Evolutionary conservation across 2,797 vertebrate species (phyloP).

Genomic region (Pangasius mekongensis): DNA sequence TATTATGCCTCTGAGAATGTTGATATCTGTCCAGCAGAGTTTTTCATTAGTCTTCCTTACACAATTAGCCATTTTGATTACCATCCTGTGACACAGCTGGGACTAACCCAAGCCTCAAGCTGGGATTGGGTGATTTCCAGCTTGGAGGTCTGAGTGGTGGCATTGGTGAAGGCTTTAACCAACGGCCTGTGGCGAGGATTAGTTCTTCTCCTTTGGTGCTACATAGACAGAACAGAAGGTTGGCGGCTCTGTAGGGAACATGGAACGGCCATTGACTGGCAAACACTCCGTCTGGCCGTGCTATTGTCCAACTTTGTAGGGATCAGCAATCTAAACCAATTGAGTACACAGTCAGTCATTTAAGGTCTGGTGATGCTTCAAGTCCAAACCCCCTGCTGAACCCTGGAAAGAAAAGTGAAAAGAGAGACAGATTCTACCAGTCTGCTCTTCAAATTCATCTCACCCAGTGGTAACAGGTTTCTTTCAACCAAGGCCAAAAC

Average conservation of each 20-base stretch:
- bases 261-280: neutral
- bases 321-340: conserved; percentile 4
- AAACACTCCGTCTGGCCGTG: conserved; percentile 29
- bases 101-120: conserved; percentile 24
- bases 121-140: conserved; percentile 30
- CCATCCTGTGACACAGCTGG: conserved; percentile 16
- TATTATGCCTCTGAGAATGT: neutral
- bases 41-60: conserved; percentile 36
- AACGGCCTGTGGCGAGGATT: conserved; percentile 25
- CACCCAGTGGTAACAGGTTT: neutral
- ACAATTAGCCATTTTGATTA: conserved; percentile 32
- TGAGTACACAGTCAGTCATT: conserved; percentile 1
- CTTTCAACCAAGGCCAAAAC: neutral
- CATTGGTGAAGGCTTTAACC: conserved; percentile 32
- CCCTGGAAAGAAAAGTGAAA: neutral
- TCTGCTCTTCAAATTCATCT: conserved; percentile 10
- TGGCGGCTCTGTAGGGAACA: conserved; percentile 18
- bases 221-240: conserved; percentile 44
- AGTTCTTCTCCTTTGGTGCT: conserved; percentile 15
- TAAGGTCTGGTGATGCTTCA: conserved; percentile 23
- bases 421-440: conserved; percentile 5
- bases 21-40: conserved; percentile 5
- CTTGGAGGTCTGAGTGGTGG: neutral
- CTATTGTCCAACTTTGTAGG: conserved; percentile 11
- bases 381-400: neutral